Evolutionary conservation across 2,888 invertebrate species (phyloP), one percentile per base, ranked within the genome.

Genomic region (Morpho helenor): DNA sequence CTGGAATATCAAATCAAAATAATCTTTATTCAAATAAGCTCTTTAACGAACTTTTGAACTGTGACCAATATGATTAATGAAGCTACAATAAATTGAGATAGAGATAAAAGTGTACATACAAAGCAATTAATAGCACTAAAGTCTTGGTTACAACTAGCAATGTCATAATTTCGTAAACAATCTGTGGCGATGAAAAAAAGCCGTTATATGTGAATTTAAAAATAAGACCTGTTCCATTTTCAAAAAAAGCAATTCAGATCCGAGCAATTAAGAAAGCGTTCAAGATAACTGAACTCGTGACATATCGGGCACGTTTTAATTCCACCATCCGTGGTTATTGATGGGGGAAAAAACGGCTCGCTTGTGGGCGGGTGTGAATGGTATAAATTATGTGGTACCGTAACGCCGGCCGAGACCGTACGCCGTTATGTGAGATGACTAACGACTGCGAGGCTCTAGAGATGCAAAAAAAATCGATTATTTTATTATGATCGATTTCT

Each of bases 391-490:
- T 52, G 53, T 46, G 9, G 53, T 53, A 56, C 57, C 56, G 56
- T 63, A 63, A 63, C 60, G 60, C 56, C 50, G 53, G 60, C 56
- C 50, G 53, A 55, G 62, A 60, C 43, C 46, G 52, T 52, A 52
- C 48, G 52, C 62, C 62, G 62, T 63, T 63, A 63, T 55, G 44
- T 10, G 52, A 57, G 57, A 56, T 55, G 62, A 60, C 62, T 62
- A 60, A 58, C 52, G 44, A 56, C 22, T 16, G 45, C 55, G 52
- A 55, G 51, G 46, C 10, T 40, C 43, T 23, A 10, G 22, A 23
- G 23, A 44, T 16, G 16, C 16, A 16, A 16, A 16, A 1, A 16
- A 16, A n/a, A n/a, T n/a, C n/a, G n/a, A n/a, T n/a, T 16, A 16
- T 16, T 16, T 16, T 16, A 16, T 16, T 16, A 16, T 16, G 16